Evolutionary conservation across 2,888 invertebrate species (phyloP), one percentile per base, ranked within the genome.

Genomic region (Lepidochrysops patricia): DNA sequence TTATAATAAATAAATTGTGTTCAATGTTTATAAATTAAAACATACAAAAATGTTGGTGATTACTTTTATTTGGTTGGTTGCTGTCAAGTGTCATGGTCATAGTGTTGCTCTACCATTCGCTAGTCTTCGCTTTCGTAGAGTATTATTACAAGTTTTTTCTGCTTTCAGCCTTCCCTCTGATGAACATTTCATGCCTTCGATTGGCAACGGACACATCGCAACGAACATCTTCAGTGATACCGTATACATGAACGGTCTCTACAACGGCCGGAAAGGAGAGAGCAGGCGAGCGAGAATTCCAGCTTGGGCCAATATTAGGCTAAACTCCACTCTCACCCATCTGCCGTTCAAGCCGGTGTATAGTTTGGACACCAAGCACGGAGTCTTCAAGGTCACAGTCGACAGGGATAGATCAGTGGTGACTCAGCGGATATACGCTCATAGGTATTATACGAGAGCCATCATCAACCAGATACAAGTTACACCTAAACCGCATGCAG

Each of bases 201-300:
- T 92, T 2, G 90, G 91, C 1, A 92, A 92, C 64, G 92, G 92
- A 0, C 91, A 92, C 65, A 67, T 92, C 58, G 92, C 92, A 0
- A 90, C 91, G 6, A 91, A 91, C 19, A 70, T 92, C 15, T 91
- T 90, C 72, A 90, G 91, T 29, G 89, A 91, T 66, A 86, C 91
- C 0, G 90, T 92, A 2, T 91, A 90, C 65, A 89, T 92, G 80
- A 92, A 92, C 64, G 92, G 92, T 0, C 68, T 92, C 0, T 92
- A 92, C 75, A 92, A 90, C 71, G 92, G 92, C 1, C 74, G 71
- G 4, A 79, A 75, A 1, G 92, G 92, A 0, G 80, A 89, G 48
- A 92, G 92, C 64, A 90, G 89, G 59, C 82, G 92, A 5, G 92
- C 92, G 0, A 83, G 92, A 34, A 90, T 92, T 32, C 92, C 92